Base-by-base conservation (phyloP, 2,888 invertebrate species). In the Agrochola circellaris region DNA sequence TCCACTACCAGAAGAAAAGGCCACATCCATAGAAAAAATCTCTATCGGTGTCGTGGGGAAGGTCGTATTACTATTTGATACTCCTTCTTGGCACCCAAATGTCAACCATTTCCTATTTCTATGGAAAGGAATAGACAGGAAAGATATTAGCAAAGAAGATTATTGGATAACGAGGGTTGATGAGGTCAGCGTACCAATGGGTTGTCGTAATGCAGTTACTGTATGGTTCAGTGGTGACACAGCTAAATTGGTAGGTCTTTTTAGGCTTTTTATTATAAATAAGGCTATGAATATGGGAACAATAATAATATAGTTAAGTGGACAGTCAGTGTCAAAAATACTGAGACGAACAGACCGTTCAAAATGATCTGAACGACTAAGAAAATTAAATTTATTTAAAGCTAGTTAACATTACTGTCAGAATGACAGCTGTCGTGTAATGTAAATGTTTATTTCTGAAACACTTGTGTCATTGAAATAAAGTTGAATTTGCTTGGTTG, bases 11-110 rank as follows among this genome's bases (percentile, higher is more conserved):
- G 77, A 90, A 23, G 89, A 91, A 5, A 98, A 98, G 93, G 82
- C 94, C 0, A 93, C 93, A 26, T 96, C 97, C 4, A 97, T 98
- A 67, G 88, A 97, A 91, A 95, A 95, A 34, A 91, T 98, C 51
- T 97, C 97, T 0, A 97, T 98, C 84, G 98, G 98, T 0, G 97
- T 97, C 0, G 97, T 98, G 9, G 97, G 97, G 80, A 98, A 98
- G 94, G 97, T 98, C 26, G 97, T 97, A 71, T 87, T 98, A 0
- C 95, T 97, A 67, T 98, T 98, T 91, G 96, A 97, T 0, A 89
- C 94, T 1, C 94, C 94, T 6, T 98, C 98, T 97, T 98, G 98
- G 98, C 81, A 64, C n/a, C 2, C 54, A 56, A 61, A 69, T 45
- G 13, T 23, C 17, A 15, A 0, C 0, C 77, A 45, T 64, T 71